Conservation (phyloP, 2,797 vertebrate species). For the Rhynchotus rufescens region DNA sequence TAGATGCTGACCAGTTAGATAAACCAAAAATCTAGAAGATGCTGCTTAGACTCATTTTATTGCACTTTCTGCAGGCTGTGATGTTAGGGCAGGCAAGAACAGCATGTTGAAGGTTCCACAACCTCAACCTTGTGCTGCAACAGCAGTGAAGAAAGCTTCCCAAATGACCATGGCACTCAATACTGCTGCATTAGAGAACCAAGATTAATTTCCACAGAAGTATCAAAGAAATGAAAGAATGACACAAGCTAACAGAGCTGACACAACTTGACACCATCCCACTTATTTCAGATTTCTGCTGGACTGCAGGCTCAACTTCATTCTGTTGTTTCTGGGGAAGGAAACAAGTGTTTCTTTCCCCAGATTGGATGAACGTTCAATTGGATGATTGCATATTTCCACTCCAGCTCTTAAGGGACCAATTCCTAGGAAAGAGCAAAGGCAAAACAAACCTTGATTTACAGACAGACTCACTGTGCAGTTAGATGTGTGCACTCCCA, state of each 20-base stretch:
- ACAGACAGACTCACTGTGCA: background rate
- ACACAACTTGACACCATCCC: background rate
- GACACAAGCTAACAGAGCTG: background rate
- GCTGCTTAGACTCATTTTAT: background rate
- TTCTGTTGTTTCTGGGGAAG: background rate
- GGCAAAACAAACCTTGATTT: background rate
- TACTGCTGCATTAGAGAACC: background rate
- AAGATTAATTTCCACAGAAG: background rate
- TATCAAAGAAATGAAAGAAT: background rate
- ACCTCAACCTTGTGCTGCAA: background rate
- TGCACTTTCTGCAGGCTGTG: fast-evolving
- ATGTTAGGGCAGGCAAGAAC: background rate
- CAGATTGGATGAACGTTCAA: fast-evolving
- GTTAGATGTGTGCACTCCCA: background rate
- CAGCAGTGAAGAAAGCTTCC: background rate
- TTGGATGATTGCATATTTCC: too few species aligned
- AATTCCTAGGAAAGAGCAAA: background rate
- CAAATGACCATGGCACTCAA: background rate
- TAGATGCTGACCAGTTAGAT: background rate
- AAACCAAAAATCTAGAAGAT: background rate
- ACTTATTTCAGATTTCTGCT: background rate
- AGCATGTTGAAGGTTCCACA: background rate
- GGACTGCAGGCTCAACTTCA: background rate
- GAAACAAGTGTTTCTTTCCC: fast-evolving
- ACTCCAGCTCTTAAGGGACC: background rate